Evolutionary conservation across 2,888 invertebrate species (phyloP).

Genomic region (Meloe dianella): DNA sequence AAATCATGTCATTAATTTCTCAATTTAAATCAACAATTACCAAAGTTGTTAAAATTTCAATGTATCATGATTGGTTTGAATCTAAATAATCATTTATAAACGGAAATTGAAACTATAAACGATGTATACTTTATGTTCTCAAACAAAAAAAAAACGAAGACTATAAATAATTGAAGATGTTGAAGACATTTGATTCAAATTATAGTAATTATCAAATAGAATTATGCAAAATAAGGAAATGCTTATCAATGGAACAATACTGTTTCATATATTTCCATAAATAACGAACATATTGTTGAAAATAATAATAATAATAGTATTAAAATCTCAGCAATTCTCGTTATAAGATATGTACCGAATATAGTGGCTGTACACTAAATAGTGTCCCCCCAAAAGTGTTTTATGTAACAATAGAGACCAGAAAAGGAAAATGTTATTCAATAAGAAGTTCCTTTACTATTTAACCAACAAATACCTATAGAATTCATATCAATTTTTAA

Average conservation of each 20-base stretch:
- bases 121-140: no score
- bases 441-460: no score
- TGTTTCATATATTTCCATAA: not conserved
- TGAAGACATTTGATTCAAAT: not conserved
- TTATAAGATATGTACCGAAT: no score
- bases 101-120: not conserved
- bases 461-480: no score
- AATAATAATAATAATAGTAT: not conserved
- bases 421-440: no score
- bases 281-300: not conserved
- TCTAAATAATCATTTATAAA: not conserved
- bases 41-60: not conserved
- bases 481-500: no score
- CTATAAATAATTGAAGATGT: not conserved
- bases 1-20: not conserved
- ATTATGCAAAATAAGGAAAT: constrained; percentile 1
- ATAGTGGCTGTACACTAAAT: no score
- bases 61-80: not conserved
- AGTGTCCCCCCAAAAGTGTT: no score
- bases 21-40: not conserved
- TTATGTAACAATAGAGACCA: no score
- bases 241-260: not conserved
- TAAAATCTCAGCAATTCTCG: not conserved
- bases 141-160: no score
- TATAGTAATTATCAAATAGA: not conserved